Percentiles rank a stretch among this genome's conserved stretches.
Evolutionary conservation across 2,797 vertebrate species (phyloP).

Genomic region (Dendrocincla tyrannina): DNA sequence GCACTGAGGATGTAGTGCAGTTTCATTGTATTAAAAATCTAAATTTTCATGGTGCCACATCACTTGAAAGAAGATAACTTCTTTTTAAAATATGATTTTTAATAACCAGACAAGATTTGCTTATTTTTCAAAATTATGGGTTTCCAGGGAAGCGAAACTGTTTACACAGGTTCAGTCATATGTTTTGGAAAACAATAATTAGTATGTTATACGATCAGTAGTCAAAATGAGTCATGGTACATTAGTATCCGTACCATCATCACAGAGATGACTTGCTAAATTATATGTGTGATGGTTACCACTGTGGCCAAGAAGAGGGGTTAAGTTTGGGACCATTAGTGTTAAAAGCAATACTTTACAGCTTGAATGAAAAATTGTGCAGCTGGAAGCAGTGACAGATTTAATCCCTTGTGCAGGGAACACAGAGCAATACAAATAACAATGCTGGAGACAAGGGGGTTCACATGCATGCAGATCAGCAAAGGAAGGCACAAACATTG

Average conservation of each 20-base stretch:
- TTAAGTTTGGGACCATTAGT: neutral
- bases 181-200: conserved; percentile 8
- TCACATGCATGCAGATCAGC: conserved; percentile 38
- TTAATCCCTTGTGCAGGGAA: neutral
- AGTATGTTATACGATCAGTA: neutral
- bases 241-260: neutral
- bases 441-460: neutral
- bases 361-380: neutral
- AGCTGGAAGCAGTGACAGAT: conserved; percentile 20
- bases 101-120: neutral
- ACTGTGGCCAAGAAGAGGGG: neutral
- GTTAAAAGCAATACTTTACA: neutral
- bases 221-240: neutral
- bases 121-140: neutral
- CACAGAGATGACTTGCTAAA: neutral
- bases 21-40: neutral
- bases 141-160: neutral
- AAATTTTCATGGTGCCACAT: neutral
- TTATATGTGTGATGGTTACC: neutral
- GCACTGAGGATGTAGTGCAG: neutral
- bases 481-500: neutral
- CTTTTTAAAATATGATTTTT: neutral
- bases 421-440: conserved; percentile 16
- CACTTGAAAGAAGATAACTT: neutral
- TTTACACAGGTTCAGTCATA: neutral